Evolutionary conservation across 2,113 vertebrate species (phyloP), one percentile per base, ranked within the genome.

Genomic region (Pipra filicauda): DNA sequence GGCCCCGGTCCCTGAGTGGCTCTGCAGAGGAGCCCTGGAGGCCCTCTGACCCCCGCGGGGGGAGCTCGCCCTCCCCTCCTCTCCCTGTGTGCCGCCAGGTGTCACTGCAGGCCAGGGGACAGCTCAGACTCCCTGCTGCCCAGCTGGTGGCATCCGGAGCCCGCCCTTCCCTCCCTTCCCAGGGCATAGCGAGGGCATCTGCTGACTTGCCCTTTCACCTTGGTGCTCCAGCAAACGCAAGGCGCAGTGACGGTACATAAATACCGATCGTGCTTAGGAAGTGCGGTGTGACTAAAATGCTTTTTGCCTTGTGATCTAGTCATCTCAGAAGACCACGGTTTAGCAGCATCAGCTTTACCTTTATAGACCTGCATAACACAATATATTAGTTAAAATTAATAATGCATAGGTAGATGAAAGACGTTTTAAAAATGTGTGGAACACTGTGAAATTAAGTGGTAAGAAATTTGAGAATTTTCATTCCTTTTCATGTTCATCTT

Each of bases 191-290:
- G 3, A 4, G 37, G 39, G 8, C 9, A 13, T 12, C 35, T 31
- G 28, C 30, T 20, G 35, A 9, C 18, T 13, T 3, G 26, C 12
- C 13, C 0, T 59, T 31, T 23, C 37, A 0, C 11, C 9, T 15
- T 2, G 27, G 10, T 5, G 7, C 64, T n/a, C 28, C 69, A 8
- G 31, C 65, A 31, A 70, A 12, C 0, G 2, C 48, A 2, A 20
- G 11, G 8, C 0, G 3, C 6, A 0, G 15, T 14, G 49, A 2
- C 2, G 3, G 2, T 3, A 1, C 20, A 4, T 5, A 24, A 55
- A 58, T 2, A 15, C 15, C 17, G 6, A 5, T 9, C 6, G 1
- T 1, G 4, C n/a, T 21, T 20, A 9, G 27, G 33, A 49, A 27
- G n/a, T 9, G 3, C 0, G 2, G 3, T 1, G 0, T 0, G 22